Evolutionary conservation across 2,113 vertebrate genomes (phyloP), one percentile per base, ranked within the genome.

Genomic region (Apistogramma diplotaenia): DNA sequence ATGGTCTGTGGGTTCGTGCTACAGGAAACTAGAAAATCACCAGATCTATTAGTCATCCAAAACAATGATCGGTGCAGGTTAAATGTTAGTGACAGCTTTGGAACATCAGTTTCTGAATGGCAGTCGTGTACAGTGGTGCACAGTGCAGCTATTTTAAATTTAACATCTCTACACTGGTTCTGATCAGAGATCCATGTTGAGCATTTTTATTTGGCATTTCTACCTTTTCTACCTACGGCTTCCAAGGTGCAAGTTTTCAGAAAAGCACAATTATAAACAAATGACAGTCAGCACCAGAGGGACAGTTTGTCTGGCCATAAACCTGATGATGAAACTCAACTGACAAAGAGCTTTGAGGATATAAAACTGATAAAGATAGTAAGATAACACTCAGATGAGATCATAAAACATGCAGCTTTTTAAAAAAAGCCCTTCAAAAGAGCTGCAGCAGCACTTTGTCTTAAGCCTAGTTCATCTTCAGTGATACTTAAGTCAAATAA

Each of bases 401-500:
- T 25, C 13, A 55, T 62, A 31, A 87, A 70, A 57, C 74, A 60
- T n/a, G 43, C 4, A 56, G 21, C 19, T 43, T 59, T 57, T 54
- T n/a, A n/a, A n/a, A 25, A 62, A 51, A 79, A 61, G 37, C 19
- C 21, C 25, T 53, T n/a, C 25, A 60, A 15, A 76, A 9, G 11
- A 84, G 57, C 56, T 29, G 5, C 65, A 76, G 51, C 61, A 6
- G 49, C 15, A 35, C 72, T 89, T 74, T 84, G 12, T 54, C 55
- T 60, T 51, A 27, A 76, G 70, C 40, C 58, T n/a, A 1, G 74
- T 79, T 84, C 61, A 83, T 85, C 51, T 82, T 77, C 54, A 58
- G 40, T 43, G 72, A 79, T 55, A 29, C 53, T 62, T 13, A 23
- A 82, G 76, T 85, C 59, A 83, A 89, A 87, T 85, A 74, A 70